Conservation (phyloP, 2,888 invertebrate species). For the Alloplasta piceator region DNA sequence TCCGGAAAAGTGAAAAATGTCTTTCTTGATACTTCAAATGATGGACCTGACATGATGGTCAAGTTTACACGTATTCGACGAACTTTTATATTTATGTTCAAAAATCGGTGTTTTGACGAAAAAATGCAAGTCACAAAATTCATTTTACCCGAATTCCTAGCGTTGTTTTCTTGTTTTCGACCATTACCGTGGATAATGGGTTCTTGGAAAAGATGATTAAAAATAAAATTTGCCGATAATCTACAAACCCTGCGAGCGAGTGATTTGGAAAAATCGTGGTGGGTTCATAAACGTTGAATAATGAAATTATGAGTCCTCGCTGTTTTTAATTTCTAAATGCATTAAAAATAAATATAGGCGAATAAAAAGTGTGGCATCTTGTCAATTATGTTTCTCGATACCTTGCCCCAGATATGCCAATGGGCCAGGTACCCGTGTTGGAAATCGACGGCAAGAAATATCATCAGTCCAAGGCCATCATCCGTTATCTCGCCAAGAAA, state of each 20-base stretch:
- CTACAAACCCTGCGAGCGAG: background rate
- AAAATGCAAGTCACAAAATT: too few species aligned
- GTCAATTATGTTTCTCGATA: background rate
- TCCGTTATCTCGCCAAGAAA: slow-evolving; percentile 84
- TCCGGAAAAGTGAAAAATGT: too few species aligned
- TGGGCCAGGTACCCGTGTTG: slow-evolving; percentile 83
- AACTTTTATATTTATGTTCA: too few species aligned
- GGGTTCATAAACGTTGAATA: background rate
- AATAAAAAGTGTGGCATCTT: background rate
- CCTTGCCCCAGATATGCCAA: slow-evolving; percentile 81
- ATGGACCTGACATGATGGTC: too few species aligned
- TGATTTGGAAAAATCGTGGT: background rate
- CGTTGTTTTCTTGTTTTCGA: too few species aligned
- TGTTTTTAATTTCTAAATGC: background rate
- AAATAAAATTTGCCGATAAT: too few species aligned
- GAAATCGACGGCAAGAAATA: slow-evolving; percentile 83
- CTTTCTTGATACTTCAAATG: too few species aligned
- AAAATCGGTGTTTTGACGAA: too few species aligned
- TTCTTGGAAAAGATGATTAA: too few species aligned
- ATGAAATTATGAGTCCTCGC: background rate
- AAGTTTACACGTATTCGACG: too few species aligned
- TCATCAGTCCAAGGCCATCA: slow-evolving; percentile 84
- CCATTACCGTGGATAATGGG: too few species aligned
- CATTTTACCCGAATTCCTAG: too few species aligned
- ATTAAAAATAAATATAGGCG: background rate